A percentile compares a stretch with the other conserved stretches of the same genome.
Conservation (phyloP, 2,797 vertebrate species). For the Lagocephalus sceleratus region DNA sequence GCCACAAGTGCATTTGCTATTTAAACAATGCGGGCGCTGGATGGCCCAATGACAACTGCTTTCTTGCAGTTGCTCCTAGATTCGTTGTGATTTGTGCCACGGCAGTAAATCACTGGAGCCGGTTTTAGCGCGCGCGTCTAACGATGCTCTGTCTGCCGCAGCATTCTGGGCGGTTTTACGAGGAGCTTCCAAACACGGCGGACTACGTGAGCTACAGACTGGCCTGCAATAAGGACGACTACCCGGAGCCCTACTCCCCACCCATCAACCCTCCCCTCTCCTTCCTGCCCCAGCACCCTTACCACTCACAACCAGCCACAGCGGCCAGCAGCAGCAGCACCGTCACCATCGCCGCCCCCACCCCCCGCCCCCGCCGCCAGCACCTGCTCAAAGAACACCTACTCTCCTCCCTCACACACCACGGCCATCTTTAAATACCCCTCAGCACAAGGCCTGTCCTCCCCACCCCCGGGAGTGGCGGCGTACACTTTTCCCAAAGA, state of each 20-base stretch:
- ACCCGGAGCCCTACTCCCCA: constrained; percentile 80
- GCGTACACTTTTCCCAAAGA: constrained; percentile 83
- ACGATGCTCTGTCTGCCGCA: constrained; percentile 44
- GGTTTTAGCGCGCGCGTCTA: not conserved
- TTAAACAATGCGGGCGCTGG: too few relatives aligned
- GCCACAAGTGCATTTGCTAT: too few relatives aligned
- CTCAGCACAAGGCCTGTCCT: constrained; percentile 51
- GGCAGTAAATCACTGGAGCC: too few relatives aligned
- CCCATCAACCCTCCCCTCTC: constrained; percentile 76
- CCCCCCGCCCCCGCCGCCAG: too few relatives aligned
- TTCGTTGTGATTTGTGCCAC: too few relatives aligned
- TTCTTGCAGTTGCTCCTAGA: too few relatives aligned
- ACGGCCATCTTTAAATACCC: constrained; percentile 73
- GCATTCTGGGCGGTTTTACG: constrained; percentile 79
- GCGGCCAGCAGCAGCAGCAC: constrained; percentile 37
- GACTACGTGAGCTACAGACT: constrained; percentile 84
- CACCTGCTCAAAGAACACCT: constrained; percentile 71
- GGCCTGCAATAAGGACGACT: constrained; percentile 81
- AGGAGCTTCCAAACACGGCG: constrained; percentile 83
- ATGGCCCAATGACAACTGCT: too few relatives aligned
- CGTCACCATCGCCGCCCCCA: too few relatives aligned
- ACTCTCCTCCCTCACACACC: constrained; percentile 69
- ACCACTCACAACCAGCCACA: constrained; percentile 52
- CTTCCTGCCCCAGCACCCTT: constrained; percentile 82
- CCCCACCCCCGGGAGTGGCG: constrained; percentile 67